phyloP scores from a whole-genome alignment of 2,888 invertebrate genomes.

The Noctua fimbriata region DNA sequence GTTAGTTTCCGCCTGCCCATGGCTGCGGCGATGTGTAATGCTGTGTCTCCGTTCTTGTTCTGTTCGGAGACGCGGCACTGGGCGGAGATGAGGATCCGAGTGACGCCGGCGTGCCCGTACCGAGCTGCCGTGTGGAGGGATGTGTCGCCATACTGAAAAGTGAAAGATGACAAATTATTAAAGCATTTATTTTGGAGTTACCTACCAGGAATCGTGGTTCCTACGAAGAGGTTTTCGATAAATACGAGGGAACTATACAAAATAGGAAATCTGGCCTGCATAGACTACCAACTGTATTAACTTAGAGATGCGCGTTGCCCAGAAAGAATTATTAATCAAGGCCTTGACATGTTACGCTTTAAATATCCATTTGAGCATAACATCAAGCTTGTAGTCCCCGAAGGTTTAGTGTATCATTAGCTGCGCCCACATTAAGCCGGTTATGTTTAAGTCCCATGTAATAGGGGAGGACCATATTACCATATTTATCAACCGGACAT shows the following conservation, averaged over 20 bases:
- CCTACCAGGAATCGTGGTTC: not conserved
- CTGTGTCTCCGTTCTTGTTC: constrained; percentile 99
- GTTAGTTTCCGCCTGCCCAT: constrained; percentile 98
- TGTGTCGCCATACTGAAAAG: constrained; percentile 97
- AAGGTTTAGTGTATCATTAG: not conserved
- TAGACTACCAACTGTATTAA: not conserved
- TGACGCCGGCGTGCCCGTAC: constrained; percentile 99
- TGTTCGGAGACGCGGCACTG: constrained; percentile 96
- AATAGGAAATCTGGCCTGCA: not conserved
- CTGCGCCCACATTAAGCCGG: not conserved
- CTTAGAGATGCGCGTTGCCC: not conserved
- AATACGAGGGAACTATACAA: not conserved
- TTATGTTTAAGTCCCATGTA: too few species aligned
- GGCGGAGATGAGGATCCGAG: constrained; percentile 97
- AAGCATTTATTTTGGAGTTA: not conserved
- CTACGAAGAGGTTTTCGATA: not conserved
- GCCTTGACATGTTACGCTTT: not conserved
- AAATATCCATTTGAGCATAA: not conserved
- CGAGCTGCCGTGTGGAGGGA: constrained; percentile 98
- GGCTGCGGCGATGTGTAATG: constrained; percentile 97
- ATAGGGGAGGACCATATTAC: not conserved
- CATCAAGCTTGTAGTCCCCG: not conserved
- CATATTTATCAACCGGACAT: not conserved
- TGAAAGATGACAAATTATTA: not conserved
- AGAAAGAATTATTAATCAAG: not conserved